Percentiles rank a stretch among this genome's conserved stretches.
Evolutionary conservation across 1,140 invertebrate species (phyloP).

Genomic region (Drosophila jambulina): DNA sequence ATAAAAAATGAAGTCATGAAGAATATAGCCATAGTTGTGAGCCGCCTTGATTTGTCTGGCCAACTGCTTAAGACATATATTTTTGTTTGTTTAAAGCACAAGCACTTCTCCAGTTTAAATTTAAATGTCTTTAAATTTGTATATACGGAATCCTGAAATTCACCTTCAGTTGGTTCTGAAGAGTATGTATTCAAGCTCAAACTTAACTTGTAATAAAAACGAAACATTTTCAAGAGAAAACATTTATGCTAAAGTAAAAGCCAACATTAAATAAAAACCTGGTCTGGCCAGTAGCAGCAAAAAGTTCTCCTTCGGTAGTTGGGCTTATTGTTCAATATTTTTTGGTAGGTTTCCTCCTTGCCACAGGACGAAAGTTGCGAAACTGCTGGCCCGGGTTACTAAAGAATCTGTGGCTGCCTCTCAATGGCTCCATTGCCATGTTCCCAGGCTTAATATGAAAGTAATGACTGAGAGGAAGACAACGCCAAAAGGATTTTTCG

Average conservation of each 20-base stretch:
- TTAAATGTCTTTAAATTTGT: not conserved
- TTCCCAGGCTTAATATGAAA: slow-evolving; percentile 48
- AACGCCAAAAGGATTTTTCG: slow-evolving; percentile 15
- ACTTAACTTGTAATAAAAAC: not conserved
- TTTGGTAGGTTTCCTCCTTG: slow-evolving; percentile 5
- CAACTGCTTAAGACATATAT: slow-evolving; percentile 4
- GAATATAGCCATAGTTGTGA: slow-evolving; percentile 1
- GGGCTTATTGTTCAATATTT: slow-evolving; percentile 15
- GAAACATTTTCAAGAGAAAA: slow-evolving; percentile 1
- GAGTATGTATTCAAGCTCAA: not conserved
- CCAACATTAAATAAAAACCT: slow-evolving; percentile 11
- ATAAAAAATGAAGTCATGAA: slow-evolving; percentile 23
- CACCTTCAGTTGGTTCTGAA: not conserved
- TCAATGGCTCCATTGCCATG: slow-evolving; percentile 7
- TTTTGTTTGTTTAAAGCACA: not conserved
- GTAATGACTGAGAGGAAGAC: slow-evolving; percentile 31
- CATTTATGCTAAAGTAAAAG: slow-evolving; percentile 10
- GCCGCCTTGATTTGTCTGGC: not conserved
- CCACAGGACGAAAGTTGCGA: slow-evolving; percentile 16
- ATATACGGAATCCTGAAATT: not conserved
- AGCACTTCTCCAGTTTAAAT: not conserved
- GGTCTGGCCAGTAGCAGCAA: too few relatives aligned
- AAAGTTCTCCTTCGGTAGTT: slow-evolving; percentile 17
- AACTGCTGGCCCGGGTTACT: not conserved
- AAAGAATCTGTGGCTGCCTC: slow-evolving; percentile 7